Evolutionary conservation across 2,888 invertebrate genomes (phyloP), one percentile per base, ranked within the genome.

Genomic region (Gibbula magus): DNA sequence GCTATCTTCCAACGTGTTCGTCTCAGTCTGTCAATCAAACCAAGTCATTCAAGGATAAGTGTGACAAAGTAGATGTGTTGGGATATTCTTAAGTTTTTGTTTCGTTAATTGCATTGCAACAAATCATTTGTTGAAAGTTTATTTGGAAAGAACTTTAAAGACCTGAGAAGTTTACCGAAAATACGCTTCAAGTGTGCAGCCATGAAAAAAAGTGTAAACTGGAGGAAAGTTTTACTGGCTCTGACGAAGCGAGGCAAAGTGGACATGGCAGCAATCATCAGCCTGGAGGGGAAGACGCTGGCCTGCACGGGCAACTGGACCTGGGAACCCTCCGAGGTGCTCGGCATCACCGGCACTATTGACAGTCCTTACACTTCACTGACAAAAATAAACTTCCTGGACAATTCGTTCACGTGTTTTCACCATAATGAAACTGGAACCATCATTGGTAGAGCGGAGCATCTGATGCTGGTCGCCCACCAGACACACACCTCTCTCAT

Each of bases 371-470:
- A 85, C 52, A 66, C 56, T 8, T 78, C 83, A 16, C 54, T 86
- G 39, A 82, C 84, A 29, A 86, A 81, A 51, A 67, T 87, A 39
- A 85, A 82, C 35, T 75, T 87, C 20, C 81, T 82, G 20, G 76
- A 81, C 29, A 75, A 76, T 54, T 66, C 78, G 29, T 86, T 78
- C 66, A 85, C 82, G n/a, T 87, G 87, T 79, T 85, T 85, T 35
- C 70, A 82, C 39, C 83, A 81, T 45, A 75, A 81, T 13, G 77
- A 82, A 25, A 77, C 56, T 13, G 75, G 78, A 5, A 84, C 85
- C 20, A 66, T 87, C 29, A 80, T 87, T 32, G 87, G 87, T 18
- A 35, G 81, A 77, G 79, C 86, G 2, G 86, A 83, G 1, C 78
- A 86, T 10, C 78, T 85, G n/a, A 82, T 88, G 20, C 66, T 86